These are phyloP conservation scores for Teinopalpus imperialis DNA, from an alignment of 2,888 invertebrate species.

Conservation along the genomic window DNA sequence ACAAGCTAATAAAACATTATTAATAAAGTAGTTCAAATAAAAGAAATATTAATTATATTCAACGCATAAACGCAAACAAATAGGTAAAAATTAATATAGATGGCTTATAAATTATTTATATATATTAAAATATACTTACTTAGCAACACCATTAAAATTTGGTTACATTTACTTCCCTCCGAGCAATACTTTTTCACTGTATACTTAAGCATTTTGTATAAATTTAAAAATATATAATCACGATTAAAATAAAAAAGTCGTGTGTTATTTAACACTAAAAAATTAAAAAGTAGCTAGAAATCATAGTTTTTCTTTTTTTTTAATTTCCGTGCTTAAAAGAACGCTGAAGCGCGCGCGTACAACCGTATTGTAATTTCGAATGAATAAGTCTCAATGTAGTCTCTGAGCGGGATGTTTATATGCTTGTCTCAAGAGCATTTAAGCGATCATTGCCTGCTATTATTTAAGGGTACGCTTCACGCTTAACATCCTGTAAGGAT, in stretches of 20 bases:
- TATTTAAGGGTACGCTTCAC: slow-evolving; percentile 15
- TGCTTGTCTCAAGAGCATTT: slow-evolving; percentile 17
- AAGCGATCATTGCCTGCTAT: slow-evolving; percentile 13
- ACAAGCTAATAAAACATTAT: too few species aligned
- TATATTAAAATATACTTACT: slow-evolving; percentile 50
- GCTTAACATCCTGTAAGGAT: background rate
- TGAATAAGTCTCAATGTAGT: slow-evolving; percentile 28
- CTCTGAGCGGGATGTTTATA: slow-evolving; percentile 14
- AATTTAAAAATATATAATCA: slow-evolving; percentile 16
- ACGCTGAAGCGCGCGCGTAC: slow-evolving; percentile 37
- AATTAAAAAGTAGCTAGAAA: slow-evolving; percentile 14
- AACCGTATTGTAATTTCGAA: slow-evolving; percentile 35
- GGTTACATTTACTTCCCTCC: slow-evolving; percentile 70
- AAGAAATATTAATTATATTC: too few species aligned
- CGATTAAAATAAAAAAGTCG: slow-evolving; percentile 14
- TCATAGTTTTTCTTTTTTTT: slow-evolving; percentile 12
- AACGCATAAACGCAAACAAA: too few species aligned
- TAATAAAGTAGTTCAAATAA: too few species aligned
- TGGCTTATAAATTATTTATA: too few species aligned
- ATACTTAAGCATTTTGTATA: slow-evolving; percentile 62
- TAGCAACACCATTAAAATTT: slow-evolving; percentile 57
- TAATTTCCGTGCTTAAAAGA: slow-evolving; percentile 10
- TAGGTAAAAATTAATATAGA: too few species aligned
- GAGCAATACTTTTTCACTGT: slow-evolving; percentile 73
- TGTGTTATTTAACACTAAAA: slow-evolving; percentile 6